A percentile compares a stretch with the other conserved stretches of the same genome.
Evolutionary conservation across 1,140 invertebrate species (phyloP).

Genomic region (Chymomyza costata): DNA sequence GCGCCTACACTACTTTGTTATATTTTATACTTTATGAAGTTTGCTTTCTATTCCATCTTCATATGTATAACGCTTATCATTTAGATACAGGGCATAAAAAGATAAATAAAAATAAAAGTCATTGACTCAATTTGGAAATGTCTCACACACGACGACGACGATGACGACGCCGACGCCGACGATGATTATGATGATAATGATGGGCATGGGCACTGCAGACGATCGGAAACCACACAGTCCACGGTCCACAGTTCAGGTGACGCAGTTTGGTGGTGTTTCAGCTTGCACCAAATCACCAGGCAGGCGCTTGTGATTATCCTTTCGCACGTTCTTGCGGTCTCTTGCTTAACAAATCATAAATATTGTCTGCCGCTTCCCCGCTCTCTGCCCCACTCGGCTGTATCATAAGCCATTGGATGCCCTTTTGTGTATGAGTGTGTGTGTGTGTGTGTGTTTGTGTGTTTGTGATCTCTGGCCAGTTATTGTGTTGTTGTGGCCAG

Average conservation of each 20-base stretch:
- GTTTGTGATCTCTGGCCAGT: neutral
- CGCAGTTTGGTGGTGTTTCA: slow-evolving; percentile 2
- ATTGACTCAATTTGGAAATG: slow-evolving; percentile 72
- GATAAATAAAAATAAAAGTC: slow-evolving; percentile 68
- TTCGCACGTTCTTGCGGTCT: slow-evolving; percentile 64
- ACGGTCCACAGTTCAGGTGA: no score
- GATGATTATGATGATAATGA: slow-evolving; percentile 1
- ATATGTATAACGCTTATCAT: no score
- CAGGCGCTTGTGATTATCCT: slow-evolving; percentile 71
- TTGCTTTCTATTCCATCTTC: no score
- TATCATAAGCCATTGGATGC: neutral
- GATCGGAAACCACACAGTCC: no score
- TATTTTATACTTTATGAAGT: no score
- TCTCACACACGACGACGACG: slow-evolving; percentile 53
- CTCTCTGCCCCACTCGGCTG: neutral
- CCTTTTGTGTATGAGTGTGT: neutral
- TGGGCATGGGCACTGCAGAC: no score
- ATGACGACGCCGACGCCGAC: slow-evolving; percentile 8
- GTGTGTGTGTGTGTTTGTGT: slow-evolving; percentile 3
- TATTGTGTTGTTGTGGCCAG: slow-evolving; percentile 38
- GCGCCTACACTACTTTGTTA: no score
- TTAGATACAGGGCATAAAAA: no score
- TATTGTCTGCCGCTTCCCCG: slow-evolving; percentile 35
- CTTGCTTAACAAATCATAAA: slow-evolving; percentile 73
- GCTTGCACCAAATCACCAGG: neutral